phyloP scores from a whole-genome alignment of 2,797 vertebrate genomes.

The Bufotes viridis region DNA sequence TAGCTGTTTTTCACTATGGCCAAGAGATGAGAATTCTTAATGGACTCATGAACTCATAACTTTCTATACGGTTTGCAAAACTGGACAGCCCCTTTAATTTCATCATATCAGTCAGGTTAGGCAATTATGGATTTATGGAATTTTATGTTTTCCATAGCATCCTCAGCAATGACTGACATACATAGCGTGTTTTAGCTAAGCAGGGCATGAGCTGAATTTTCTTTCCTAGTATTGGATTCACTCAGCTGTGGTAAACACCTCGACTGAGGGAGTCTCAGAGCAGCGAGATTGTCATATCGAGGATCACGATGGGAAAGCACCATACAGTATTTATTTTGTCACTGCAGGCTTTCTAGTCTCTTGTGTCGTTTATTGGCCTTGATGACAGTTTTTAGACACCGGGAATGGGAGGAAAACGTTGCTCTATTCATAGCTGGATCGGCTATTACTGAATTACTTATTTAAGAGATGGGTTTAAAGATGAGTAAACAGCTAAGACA shows the following conservation, averaged over 20 bases:
- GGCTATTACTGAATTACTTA: constrained; percentile 51
- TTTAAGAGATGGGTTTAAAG: constrained; percentile 46
- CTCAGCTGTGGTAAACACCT: background rate
- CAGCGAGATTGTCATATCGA: background rate
- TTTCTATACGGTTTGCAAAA: no score
- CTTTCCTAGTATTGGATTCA: background rate
- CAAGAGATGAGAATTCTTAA: no score
- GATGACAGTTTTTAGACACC: constrained; percentile 40
- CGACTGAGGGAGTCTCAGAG: background rate
- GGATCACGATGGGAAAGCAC: background rate
- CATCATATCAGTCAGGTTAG: background rate
- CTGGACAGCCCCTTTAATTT: no score
- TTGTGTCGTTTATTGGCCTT: constrained; percentile 28
- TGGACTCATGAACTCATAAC: no score
- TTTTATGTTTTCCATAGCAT: background rate
- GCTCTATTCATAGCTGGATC: constrained; percentile 37
- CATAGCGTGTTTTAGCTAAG: background rate
- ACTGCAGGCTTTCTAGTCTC: constrained; percentile 5
- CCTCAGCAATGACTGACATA: background rate
- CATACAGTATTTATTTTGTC: constrained; percentile 24
- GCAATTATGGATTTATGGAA: no score
- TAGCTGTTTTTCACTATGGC: no score
- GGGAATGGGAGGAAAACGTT: constrained; percentile 23
- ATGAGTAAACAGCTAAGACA: constrained; percentile 46
- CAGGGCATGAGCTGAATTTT: background rate